Conservation (phyloP, 2,797 vertebrate genomes). For the Alauda arvensis region DNA sequence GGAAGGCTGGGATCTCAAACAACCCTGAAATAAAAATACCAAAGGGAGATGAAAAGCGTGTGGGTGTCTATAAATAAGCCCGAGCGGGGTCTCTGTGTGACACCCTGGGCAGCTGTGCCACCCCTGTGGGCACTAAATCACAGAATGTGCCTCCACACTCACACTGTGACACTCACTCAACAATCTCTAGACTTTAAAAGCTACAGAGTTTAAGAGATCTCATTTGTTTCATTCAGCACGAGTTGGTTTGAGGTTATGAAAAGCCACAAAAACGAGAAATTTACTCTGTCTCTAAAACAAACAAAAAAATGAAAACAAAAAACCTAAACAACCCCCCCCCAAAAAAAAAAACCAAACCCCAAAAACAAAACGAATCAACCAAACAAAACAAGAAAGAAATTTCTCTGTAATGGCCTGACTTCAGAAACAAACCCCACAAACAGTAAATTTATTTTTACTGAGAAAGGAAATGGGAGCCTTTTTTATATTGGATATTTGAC, state of each 20-base stretch:
- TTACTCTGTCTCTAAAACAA: not conserved
- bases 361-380: not conserved
- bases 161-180: not conserved
- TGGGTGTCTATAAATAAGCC: not conserved
- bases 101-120: not conserved
- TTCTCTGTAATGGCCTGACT: not conserved
- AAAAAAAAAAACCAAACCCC: not conserved
- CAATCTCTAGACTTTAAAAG: not conserved
- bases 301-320: not conserved
- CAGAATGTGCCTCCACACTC: not conserved
- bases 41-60: not conserved
- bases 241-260: not conserved
- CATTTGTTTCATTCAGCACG: not conserved
- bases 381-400: not conserved
- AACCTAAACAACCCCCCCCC: no score
- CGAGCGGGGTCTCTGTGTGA: not conserved
- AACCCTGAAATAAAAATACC: conserved; percentile 9
- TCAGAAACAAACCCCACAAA: not conserved
- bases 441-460: not conserved
- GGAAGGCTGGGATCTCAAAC: not conserved
- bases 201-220: not conserved
- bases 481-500: not conserved
- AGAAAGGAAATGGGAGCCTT: not conserved
- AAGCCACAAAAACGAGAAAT: not conserved
- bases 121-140: not conserved